Conservation (phyloP, 1,140 invertebrate genomes). For the Colletes latitarsis region DNA sequence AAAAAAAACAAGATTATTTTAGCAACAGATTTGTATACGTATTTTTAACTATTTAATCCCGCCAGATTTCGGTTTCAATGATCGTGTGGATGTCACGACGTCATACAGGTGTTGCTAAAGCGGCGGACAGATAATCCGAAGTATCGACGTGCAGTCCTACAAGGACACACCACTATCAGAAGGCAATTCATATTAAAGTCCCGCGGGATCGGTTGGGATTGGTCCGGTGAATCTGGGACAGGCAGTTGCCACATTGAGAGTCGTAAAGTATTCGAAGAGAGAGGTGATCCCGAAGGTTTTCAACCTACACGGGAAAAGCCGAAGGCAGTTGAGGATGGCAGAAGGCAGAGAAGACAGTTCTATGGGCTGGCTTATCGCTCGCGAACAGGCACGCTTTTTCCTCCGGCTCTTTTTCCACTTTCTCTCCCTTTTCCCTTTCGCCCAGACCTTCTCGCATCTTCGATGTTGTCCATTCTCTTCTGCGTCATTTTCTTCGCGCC, state of each 20-base stretch:
- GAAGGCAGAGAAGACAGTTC: slow-evolving; percentile 69
- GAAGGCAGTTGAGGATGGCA: slow-evolving; percentile 64
- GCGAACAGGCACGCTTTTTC: slow-evolving; percentile 72
- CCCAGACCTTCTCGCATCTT: slow-evolving; percentile 11
- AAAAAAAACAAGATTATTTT: neutral
- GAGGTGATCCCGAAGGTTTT: slow-evolving; percentile 63
- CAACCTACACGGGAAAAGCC: slow-evolving; percentile 51
- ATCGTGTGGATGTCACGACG: slow-evolving; percentile 17
- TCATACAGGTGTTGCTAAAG: slow-evolving; percentile 47
- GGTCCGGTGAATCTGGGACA: slow-evolving; percentile 66
- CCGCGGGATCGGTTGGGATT: slow-evolving; percentile 68
- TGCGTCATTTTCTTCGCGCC: slow-evolving; percentile 11
- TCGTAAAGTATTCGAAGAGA: slow-evolving; percentile 59
- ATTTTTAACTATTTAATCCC: slow-evolving; percentile 17
- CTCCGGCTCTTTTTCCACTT: slow-evolving; percentile 56
- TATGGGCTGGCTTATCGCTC: slow-evolving; percentile 72
- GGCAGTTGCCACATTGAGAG: slow-evolving; percentile 68
- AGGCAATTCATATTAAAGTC: slow-evolving; percentile 74
- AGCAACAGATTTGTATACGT: neutral
- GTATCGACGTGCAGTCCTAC: slow-evolving; percentile 64
- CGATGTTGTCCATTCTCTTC: slow-evolving; percentile 51
- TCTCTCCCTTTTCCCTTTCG: slow-evolving; percentile 34
- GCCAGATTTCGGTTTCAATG: slow-evolving; percentile 43
- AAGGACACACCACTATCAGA: slow-evolving; percentile 62
- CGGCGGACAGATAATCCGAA: slow-evolving; percentile 65